These are phyloP conservation scores for Eurystomus glaucurus DNA, from an alignment of 2,797 vertebrate genomes.

Conservation along the genomic window DNA sequence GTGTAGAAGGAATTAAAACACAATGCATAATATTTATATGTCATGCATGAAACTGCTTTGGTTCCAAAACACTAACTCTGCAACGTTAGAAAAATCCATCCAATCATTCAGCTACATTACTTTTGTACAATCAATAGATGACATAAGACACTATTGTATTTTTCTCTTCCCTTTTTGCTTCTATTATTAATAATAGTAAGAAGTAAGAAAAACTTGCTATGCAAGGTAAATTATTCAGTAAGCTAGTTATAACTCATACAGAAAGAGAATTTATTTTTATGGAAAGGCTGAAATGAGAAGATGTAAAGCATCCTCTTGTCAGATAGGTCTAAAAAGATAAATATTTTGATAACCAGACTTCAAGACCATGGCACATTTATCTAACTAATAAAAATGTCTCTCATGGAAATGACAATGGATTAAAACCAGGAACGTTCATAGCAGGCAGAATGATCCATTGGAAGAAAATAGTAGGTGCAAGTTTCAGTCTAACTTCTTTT, in stretches of 20 bases:
- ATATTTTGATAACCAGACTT: neutral
- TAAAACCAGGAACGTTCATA: slow-evolving; percentile 22
- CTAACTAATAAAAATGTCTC: slow-evolving; percentile 24
- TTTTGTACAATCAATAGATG: neutral
- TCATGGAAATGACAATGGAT: neutral
- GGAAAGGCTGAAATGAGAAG: slow-evolving; percentile 19
- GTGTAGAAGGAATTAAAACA: neutral
- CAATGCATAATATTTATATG: neutral
- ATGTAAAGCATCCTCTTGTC: slow-evolving; percentile 20
- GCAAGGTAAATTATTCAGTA: neutral
- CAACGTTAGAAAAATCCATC: neutral
- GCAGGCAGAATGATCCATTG: slow-evolving; percentile 7
- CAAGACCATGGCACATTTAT: neutral
- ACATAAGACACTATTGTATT: neutral
- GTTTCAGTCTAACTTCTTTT: slow-evolving; percentile 31
- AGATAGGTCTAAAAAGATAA: slow-evolving; percentile 36
- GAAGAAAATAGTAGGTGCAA: slow-evolving; percentile 62
- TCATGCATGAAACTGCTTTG: neutral
- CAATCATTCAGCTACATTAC: neutral
- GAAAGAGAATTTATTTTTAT: slow-evolving; percentile 21
- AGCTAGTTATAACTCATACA: neutral
- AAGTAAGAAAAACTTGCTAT: neutral
- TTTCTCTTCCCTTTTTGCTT: neutral
- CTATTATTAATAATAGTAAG: neutral
- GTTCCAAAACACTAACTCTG: neutral